Conservation (phyloP, 2,113 vertebrate species). For the Campylomormyrus numenius region DNA sequence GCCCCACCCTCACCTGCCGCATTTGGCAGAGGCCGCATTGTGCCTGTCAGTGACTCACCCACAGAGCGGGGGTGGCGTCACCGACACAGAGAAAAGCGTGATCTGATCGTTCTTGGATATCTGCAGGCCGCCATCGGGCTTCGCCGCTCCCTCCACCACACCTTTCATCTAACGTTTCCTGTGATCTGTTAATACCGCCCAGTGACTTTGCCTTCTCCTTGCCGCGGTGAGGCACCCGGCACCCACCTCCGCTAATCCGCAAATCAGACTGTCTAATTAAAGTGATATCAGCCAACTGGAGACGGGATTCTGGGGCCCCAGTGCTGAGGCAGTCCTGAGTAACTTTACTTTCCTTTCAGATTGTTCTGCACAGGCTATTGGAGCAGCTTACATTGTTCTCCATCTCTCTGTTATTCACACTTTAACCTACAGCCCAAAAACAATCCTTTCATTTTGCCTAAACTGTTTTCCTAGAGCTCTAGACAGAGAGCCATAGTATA, state of each 20-base stretch:
- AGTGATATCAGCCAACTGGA: not conserved
- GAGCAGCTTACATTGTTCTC: not conserved
- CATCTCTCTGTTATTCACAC: not conserved
- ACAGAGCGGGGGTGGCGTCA: not conserved
- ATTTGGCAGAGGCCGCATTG: not conserved
- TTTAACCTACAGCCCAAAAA: not conserved
- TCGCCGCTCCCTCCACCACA: not conserved
- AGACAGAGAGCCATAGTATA: not conserved
- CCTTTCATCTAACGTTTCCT: not conserved
- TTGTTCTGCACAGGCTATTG: not conserved
- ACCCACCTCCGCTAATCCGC: not conserved
- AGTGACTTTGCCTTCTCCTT: not conserved
- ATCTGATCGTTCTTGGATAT: not conserved
- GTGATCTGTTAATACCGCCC: not conserved
- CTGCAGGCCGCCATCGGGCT: not conserved
- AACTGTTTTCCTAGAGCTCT: not conserved
- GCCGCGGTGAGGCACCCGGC: too few relatives aligned
- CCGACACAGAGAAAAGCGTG: not conserved
- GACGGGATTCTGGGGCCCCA: not conserved
- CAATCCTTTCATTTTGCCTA: not conserved
- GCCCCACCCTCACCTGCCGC: constrained; percentile 4
- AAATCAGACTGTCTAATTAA: not conserved
- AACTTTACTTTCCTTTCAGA: not conserved
- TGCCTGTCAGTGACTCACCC: not conserved
- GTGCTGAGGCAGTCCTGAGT: not conserved